Base-by-base conservation (phyloP, 2,888 invertebrate species). In the Bellardia pandia region DNA sequence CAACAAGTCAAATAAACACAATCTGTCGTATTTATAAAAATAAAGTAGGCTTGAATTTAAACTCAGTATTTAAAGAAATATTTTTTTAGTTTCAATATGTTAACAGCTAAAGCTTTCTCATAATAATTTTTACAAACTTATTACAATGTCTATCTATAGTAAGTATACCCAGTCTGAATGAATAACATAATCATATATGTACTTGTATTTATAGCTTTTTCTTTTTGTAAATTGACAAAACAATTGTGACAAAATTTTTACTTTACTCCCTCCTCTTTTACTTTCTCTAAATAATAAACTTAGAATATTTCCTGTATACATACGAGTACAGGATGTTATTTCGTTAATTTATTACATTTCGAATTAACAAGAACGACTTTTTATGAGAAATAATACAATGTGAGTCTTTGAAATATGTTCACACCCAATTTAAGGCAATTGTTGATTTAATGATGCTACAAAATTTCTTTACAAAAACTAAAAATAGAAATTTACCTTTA, bases 261-360 rank as follows among this genome's bases (percentile, higher is more conserved):
- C 23, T 23, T 23, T 23, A 23, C 30, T 51, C 69, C 14, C 51
- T 4, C 14, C 51, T 4, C 51, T 3, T 56, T 8, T 23, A 23
- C 23, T 56, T 1, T 1, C 37, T 37, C 37, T 37, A 37, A 37
- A 33, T 60, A 33, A 33, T 0, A 33, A 14, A 33, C 14, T 5
- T 60, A 14, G 14, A 60, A 37, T 60, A 14, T 69, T 69, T 69
- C 68, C 48, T 69, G 68, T 30, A 60, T 60, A 14, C n/a, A 33
- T 13, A 23, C 0, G 23, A 23, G 23, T 23, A 71, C 16, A 71
- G 53, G 53, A 71, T 48, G 68, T 30, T 14, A 48, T 69, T 14
- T 66, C 45, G 3, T 33, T 33, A 53, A 53, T 53, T 71, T 71
- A 71, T 53, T 53, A n/a, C 37, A 53, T 37, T 37, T 16, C 62